phyloP scores from a whole-genome alignment of 2,888 invertebrate species.

The Orchestes rusci region DNA sequence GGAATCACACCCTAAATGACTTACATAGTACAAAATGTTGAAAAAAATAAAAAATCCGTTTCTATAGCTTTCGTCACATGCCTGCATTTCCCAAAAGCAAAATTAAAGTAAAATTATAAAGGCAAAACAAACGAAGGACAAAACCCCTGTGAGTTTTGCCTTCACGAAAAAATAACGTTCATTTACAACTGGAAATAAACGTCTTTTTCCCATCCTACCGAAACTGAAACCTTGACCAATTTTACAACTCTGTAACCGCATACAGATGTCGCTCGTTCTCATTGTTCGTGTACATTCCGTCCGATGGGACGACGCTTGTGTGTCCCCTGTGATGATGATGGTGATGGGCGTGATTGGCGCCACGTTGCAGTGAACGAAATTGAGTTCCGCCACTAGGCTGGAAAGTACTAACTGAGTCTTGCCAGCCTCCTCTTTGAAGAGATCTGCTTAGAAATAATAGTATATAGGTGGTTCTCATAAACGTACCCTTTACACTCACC shows the following conservation, averaged over 20 bases:
- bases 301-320: conserved; percentile 38
- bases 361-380: conserved; percentile 47
- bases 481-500: conserved; percentile 12
- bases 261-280: conserved; percentile 53
- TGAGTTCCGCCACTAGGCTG: conserved; percentile 36
- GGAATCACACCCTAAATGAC: no score
- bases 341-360: conserved; percentile 37
- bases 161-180: no score
- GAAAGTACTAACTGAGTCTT: conserved; percentile 33
- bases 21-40: no score
- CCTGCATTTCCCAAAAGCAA: conserved; percentile 43
- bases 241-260: conserved; percentile 66
- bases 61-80: conserved; percentile 31
- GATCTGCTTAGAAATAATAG: conserved; percentile 39
- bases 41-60: no score
- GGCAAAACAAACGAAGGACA: no score
- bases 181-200: no score
- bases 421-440: conserved; percentile 44
- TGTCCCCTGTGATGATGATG: conserved; percentile 42
- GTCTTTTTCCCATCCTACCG: no score
- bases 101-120: no score
- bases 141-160: no score
- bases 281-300: conserved; percentile 42
- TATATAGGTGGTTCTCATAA: neutral
- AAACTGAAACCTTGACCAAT: no score